A percentile compares a stretch with the other conserved stretches of the same genome.
Conservation (phyloP, 2,797 vertebrate genomes). For the Gastrophryne carolinensis region DNA sequence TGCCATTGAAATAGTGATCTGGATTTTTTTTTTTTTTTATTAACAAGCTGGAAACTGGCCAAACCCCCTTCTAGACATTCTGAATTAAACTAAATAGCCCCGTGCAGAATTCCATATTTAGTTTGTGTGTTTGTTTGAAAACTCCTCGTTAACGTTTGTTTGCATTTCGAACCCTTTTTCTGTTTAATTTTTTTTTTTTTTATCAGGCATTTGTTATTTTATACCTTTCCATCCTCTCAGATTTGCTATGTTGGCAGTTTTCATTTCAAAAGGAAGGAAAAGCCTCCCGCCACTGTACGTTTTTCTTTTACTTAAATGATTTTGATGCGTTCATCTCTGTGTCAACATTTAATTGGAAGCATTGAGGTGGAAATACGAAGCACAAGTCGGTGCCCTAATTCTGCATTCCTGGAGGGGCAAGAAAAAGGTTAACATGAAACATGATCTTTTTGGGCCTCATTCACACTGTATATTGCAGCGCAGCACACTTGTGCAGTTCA, state of each 20-base stretch:
- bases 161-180: not conserved
- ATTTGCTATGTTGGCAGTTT: not conserved
- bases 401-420: slow-evolving; percentile 5
- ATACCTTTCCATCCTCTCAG: not conserved
- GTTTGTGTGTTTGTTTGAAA: not conserved
- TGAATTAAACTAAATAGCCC: not conserved
- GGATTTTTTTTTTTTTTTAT: too few relatives aligned
- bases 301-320: not conserved
- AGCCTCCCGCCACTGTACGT: not conserved
- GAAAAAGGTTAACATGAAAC: not conserved
- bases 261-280: not conserved
- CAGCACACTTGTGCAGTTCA: too few relatives aligned
- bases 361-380: slow-evolving; percentile 27
- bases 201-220: too few relatives aligned
- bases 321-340: too few relatives aligned
- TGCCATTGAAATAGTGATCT: slow-evolving; percentile 23
- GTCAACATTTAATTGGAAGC: not conserved
- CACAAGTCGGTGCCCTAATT: not conserved
- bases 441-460: too few relatives aligned
- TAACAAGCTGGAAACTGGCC: not conserved
- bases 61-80: not conserved
- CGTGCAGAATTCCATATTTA: not conserved
- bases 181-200: not conserved
- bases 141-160: not conserved
- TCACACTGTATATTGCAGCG: too few relatives aligned